Percentiles rank a stretch among this genome's conserved stretches.
These are phyloP conservation scores for Paracanthobrama guichenoti DNA, from an alignment of 2,113 vertebrate species.

Conservation along the genomic window DNA sequence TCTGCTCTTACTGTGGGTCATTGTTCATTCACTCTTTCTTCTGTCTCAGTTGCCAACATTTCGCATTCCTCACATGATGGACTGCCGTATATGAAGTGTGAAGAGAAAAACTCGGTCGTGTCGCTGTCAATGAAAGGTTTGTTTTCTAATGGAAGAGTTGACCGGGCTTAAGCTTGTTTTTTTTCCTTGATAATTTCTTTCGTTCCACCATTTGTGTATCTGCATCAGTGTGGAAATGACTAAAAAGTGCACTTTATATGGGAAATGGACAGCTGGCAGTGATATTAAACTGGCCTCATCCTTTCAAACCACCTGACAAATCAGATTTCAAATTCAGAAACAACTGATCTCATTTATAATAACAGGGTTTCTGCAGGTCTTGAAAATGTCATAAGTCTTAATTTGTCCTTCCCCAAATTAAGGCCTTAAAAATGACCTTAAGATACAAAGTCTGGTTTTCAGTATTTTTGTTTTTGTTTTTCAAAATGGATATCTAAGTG, in stretches of 20 bases:
- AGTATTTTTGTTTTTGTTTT: too few species aligned
- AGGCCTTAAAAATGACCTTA: too few species aligned
- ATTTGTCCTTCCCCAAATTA: too few species aligned
- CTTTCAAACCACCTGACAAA: background rate
- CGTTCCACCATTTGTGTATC: too few species aligned
- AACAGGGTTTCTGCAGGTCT: too few species aligned
- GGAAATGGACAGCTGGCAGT: background rate
- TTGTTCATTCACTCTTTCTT: background rate
- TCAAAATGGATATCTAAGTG: too few species aligned
- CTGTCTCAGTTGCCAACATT: conserved; percentile 39
- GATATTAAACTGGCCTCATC: background rate
- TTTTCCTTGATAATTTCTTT: background rate
- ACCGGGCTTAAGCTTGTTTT: background rate
- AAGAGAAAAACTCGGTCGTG: conserved; percentile 23
- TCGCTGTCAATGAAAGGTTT: conserved; percentile 50
- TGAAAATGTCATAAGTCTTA: too few species aligned
- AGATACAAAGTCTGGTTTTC: too few species aligned
- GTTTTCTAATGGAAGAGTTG: background rate
- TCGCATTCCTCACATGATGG: conserved; percentile 14
- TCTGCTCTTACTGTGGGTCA: background rate
- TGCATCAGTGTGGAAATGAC: too few species aligned
- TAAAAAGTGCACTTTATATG: background rate
- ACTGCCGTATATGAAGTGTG: background rate
- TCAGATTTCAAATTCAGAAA: too few species aligned
- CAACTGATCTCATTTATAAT: too few species aligned